These are phyloP conservation scores for Melikaiella ostensackeni DNA, from an alignment of 2,888 invertebrate species.

Conservation along the genomic window DNA sequence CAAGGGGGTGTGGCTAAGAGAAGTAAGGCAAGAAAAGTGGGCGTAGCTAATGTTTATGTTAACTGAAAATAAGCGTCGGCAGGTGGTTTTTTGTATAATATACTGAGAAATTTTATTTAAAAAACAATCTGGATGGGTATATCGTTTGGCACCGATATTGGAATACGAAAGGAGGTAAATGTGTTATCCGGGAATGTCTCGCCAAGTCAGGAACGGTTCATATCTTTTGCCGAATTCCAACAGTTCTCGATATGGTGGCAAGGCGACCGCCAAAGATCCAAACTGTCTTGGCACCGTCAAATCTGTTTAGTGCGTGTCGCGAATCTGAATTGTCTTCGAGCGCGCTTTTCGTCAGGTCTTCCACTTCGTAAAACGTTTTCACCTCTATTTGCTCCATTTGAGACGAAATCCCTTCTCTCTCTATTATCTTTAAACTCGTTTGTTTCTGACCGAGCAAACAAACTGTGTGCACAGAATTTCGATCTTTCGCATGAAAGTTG, in stretches of 20 bases:
- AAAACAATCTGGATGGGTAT: no score
- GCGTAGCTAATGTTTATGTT: no score
- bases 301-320: slow-evolving; percentile 62
- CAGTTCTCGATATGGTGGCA: slow-evolving; percentile 44
- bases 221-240: slow-evolving; percentile 58
- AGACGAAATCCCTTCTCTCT: background rate
- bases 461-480: no score
- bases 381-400: background rate
- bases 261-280: slow-evolving; percentile 46
- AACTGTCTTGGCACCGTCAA: slow-evolving; percentile 53
- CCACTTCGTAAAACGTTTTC: slow-evolving; percentile 20
- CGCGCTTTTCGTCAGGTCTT: slow-evolving; percentile 31
- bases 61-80: no score
- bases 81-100: no score
- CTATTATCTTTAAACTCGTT: background rate
- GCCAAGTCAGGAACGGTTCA: slow-evolving; percentile 60
- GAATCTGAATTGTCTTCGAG: slow-evolving; percentile 56
- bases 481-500: no score
- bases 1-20: no score
- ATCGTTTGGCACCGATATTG: background rate
- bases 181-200: slow-evolving; percentile 1
- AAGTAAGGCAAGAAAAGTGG: no score
- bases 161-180: background rate
- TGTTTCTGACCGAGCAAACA: background rate
- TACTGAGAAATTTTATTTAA: no score